Conservation (phyloP, 2,797 vertebrate genomes). For the Sardinella longiceps region DNA sequence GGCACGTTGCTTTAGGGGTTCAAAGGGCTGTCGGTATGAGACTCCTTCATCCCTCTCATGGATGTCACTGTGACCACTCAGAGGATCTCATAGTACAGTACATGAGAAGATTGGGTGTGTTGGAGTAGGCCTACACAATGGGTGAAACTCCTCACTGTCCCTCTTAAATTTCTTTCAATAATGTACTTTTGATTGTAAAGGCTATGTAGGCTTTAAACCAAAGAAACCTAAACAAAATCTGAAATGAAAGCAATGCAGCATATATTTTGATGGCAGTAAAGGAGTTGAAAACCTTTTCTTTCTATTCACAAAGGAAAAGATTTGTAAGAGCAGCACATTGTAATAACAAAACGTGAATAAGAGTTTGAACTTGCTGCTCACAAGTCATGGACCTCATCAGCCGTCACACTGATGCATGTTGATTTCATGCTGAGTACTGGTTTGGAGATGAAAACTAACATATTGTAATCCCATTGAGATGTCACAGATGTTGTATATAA, state of each 20-base stretch:
- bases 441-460: not conserved
- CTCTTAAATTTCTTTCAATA: no score
- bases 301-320: not conserved
- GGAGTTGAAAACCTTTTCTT: not conserved
- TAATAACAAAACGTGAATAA: no score
- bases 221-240: not conserved
- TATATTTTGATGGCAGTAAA: not conserved
- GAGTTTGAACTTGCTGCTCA: not conserved
- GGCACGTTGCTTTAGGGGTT: not conserved
- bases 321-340: no score
- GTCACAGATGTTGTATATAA: constrained; percentile 8
- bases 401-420: not conserved
- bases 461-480: not conserved
- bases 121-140: not conserved
- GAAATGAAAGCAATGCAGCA: not conserved
- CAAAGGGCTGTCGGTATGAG: not conserved
- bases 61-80: not conserved
- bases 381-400: not conserved
- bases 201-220: no score
- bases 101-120: not conserved
- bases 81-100: not conserved
- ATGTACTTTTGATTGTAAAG: no score
- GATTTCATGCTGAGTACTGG: not conserved
- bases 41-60: not conserved
- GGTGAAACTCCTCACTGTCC: no score